Evolutionary conservation across 2,888 invertebrate species (phyloP).

Genomic region (Tetrapedia diversipes): DNA sequence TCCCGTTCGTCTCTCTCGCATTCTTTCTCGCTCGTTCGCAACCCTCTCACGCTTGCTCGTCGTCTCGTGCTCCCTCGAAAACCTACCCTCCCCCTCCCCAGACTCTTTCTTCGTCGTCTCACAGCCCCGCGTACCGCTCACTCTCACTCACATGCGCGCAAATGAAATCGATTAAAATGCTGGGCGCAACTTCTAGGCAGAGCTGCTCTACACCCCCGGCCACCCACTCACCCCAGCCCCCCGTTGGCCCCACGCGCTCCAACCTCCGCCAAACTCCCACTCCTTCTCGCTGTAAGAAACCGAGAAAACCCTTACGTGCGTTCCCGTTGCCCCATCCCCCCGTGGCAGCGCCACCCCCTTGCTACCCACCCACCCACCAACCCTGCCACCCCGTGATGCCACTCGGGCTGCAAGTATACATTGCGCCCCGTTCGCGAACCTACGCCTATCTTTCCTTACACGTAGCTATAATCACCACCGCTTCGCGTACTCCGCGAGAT

Average conservation of each 20-base stretch:
- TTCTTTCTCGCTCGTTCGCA: constrained; percentile 41
- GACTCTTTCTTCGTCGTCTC: constrained; percentile 59
- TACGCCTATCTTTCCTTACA: constrained; percentile 30
- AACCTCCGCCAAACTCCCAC: constrained; percentile 69
- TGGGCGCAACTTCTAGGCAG: constrained; percentile 86
- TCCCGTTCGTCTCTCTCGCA: constrained; percentile 31
- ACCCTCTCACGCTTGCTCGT: constrained; percentile 22
- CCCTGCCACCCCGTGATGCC: constrained; percentile 29
- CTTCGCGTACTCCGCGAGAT: background rate
- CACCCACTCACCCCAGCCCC: constrained; percentile 39
- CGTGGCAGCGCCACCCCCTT: constrained; percentile 58
- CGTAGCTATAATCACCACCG: constrained; percentile 30
- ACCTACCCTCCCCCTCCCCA: constrained; percentile 53
- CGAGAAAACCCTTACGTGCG: constrained; percentile 81
- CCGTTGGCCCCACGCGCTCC: constrained; percentile 60
- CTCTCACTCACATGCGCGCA: constrained; percentile 87
- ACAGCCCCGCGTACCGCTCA: constrained; percentile 56
- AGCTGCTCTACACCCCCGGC: constrained; percentile 73
- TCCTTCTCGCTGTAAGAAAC: constrained; percentile 79
- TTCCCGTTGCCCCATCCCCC: constrained; percentile 66
- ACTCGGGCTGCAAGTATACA: constrained; percentile 43
- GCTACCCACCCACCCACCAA: constrained; percentile 38
- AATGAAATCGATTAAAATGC: constrained; percentile 89
- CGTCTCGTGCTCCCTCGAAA: constrained; percentile 48
- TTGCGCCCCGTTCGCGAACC: constrained; percentile 41